Base-by-base conservation (phyloP, 2,797 vertebrate genomes). In the Chelidonichthys spinosus region DNA sequence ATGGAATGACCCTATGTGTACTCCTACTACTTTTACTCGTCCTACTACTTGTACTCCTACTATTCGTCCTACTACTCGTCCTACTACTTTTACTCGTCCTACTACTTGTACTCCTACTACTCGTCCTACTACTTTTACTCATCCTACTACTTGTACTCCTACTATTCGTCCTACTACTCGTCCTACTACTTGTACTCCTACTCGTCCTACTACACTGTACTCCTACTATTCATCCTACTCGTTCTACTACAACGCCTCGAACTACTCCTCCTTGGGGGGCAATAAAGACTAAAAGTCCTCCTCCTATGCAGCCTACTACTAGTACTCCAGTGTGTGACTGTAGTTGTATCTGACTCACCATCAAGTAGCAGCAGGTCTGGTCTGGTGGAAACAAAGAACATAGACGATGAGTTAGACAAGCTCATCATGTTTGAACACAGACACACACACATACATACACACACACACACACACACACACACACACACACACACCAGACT, bases 291-390 rank as follows among this genome's bases (percentile, higher is more conserved):
- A 25, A 25, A 25, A 25, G 25, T 25, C 25, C 25, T 25, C 25
- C 25, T 25, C 25, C 25, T 25, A 25, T 25, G 25, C 17, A 8
- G 25, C 14, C 11, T 18, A 1, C 36, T 8, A 6, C 1, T 18
- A 4, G 5, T 63, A 10, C 11, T 54, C 0, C 15, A 54, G 2
- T 8, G 17, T 32, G 18, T 7, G 32, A 32, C 7, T 9, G 11
- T 2, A n/a, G n/a, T 32, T 2, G 13, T 14, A 0, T 18, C 17
- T 40, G 92, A 91, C 97, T 98, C 92, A 99, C 98, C 98, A 55
- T 99, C 98, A 72, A 99, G 94, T 58, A 99, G 93, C 74, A 99
- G 93, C 52, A 99, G 96, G 88, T 99, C 98, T 11, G 98, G 98
- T 83, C 98, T 99, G 87, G 8, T 69, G 71, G 65, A 68, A 6